Percentiles rank a stretch among this genome's conserved stretches.
Evolutionary conservation across 1,140 invertebrate genomes (phyloP).

Genomic region (Spodoptera frugiperda): DNA sequence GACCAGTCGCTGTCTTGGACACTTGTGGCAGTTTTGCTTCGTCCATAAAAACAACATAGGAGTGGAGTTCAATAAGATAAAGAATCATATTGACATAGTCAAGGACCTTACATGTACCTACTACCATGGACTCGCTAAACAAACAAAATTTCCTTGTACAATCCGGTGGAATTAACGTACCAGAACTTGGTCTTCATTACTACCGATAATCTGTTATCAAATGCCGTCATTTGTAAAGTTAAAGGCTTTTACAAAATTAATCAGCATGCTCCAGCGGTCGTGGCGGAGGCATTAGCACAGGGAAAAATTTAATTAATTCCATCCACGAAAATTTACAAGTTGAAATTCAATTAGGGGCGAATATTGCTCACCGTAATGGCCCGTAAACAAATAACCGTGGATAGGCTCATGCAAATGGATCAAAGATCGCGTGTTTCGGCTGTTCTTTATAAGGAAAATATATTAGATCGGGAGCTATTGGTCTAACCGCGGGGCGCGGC

Average conservation of each 20-base stretch:
- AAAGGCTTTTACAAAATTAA: constrained; percentile 66
- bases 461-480: constrained; percentile 78
- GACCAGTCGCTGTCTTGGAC: constrained; percentile 8
- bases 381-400: constrained; percentile 74
- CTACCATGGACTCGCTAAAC: not conserved
- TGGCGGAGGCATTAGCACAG: constrained; percentile 55
- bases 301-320: constrained; percentile 68
- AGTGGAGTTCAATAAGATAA: constrained; percentile 23
- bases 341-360: constrained; percentile 71
- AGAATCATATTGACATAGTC: not conserved
- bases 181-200: constrained; percentile 30
- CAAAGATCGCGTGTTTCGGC: constrained; percentile 82
- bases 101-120: not conserved
- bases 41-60: constrained; percentile 30
- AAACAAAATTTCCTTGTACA: not conserved
- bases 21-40: constrained; percentile 34
- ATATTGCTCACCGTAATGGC: constrained; percentile 66
- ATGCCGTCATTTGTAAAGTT: constrained; percentile 56
- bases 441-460: constrained; percentile 82
- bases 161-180: not conserved
- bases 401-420: constrained; percentile 78
- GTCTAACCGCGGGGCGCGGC: constrained; percentile 70
- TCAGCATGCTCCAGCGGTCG: constrained; percentile 53
- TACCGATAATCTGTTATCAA: constrained; percentile 45
- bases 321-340: constrained; percentile 68